Conservation (phyloP, 2,113 vertebrate species). For the Mirounga angustirostris region DNA sequence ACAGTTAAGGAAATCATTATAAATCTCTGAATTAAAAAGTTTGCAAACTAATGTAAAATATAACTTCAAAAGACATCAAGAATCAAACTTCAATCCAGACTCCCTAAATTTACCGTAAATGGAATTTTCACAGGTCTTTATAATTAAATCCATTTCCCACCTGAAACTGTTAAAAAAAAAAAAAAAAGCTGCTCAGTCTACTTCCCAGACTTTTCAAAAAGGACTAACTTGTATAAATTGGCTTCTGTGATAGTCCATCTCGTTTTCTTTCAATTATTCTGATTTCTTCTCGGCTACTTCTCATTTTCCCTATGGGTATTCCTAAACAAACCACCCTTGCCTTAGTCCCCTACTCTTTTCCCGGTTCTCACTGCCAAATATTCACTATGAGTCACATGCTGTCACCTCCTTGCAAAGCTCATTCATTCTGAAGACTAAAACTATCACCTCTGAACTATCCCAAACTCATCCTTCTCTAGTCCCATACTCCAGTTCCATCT, state of each 20-base stretch:
- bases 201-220: neutral
- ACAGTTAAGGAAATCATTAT: neutral
- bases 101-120: neutral
- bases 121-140: neutral
- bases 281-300: neutral
- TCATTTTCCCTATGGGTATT: neutral
- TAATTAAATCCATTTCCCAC: neutral
- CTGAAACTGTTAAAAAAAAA: neutral
- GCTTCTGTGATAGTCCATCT: neutral
- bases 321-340: neutral
- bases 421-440: constrained; percentile 7
- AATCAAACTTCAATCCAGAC: neutral
- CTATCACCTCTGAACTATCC: neutral
- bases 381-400: neutral
- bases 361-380: neutral
- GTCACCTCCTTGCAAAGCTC: neutral
- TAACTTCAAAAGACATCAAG: neutral
- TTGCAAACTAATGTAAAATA: constrained; percentile 25
- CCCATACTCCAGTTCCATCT: neutral
- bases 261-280: neutral
- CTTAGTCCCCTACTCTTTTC: neutral
- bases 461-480: neutral
- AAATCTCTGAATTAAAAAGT: constrained; percentile 18
- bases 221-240: neutral
- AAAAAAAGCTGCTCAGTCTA: neutral